Conservation (phyloP, 1,140 invertebrate genomes). For the Trachelipus rathkii region DNA sequence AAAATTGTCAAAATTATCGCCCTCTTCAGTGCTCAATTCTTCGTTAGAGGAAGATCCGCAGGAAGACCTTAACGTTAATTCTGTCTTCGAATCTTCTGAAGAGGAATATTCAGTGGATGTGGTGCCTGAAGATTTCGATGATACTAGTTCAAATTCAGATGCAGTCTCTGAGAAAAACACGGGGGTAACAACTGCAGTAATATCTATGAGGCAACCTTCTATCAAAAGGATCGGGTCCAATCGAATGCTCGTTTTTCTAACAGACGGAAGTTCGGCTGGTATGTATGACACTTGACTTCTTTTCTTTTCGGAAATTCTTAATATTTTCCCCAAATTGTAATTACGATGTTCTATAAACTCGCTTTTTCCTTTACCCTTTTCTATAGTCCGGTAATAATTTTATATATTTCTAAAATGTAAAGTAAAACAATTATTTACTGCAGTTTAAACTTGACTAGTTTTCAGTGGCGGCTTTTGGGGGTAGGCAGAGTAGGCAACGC, state of each 20-base stretch:
- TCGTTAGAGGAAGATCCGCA: constrained; percentile 41
- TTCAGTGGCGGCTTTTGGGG: no score
- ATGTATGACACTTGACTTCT: no score
- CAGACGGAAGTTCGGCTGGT: constrained; percentile 41
- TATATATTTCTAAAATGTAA: no score
- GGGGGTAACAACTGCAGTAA: neutral
- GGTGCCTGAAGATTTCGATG: constrained; percentile 22
- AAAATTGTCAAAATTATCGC: constrained; percentile 5
- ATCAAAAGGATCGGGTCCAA: constrained; percentile 42
- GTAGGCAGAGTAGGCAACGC: no score
- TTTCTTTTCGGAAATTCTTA: no score
- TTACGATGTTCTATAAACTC: no score
- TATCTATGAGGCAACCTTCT: constrained; percentile 23
- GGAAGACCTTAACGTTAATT: constrained; percentile 40
- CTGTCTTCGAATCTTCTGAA: constrained; percentile 37
- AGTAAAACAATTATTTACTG: no score
- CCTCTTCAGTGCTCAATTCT: constrained; percentile 26
- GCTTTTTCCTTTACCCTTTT: no score
- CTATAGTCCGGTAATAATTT: no score
- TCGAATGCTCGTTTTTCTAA: constrained; percentile 45
- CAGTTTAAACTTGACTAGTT: no score
- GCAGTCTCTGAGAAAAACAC: neutral
- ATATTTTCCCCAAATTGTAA: no score
- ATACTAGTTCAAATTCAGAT: neutral
- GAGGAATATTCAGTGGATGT: constrained; percentile 41